Evolutionary conservation across 1,140 invertebrate species (phyloP), one percentile per base, ranked within the genome.

Genomic region (Sycobia sp.): DNA sequence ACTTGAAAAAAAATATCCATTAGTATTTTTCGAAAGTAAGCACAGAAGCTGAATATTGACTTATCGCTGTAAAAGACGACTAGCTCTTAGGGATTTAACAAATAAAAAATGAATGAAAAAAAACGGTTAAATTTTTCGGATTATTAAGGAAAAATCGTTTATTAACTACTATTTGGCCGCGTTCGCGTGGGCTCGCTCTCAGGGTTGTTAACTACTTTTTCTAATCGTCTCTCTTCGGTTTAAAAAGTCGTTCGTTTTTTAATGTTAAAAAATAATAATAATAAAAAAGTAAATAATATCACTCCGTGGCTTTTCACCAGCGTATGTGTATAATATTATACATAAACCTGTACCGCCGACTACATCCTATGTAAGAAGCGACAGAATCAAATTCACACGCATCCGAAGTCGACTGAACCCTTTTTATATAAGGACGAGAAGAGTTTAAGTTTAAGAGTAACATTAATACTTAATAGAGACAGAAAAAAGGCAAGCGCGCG

Each of bases 21-120:
- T 73, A 76, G 67, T 80, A 79, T 77, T 79, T 78, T 74, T 79
- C 73, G 74, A 73, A 76, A 69, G 76, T 69, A 72, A 61, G 67
- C 32, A 69, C 67, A 67, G 50, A 63, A 69, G 65, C 51, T 53
- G n/a, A 59, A 61, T 65, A 67, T 65, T 68, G 70, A 79, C 72
- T 78, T 74, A 76, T 76, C 67, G 72, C 72, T 66, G 64, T 74
- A 76, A 78, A 57, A 73, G 68, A n/a, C n/a, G n/a, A n/a, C n/a
- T 78, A 76, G 75, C 49, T 75, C 62, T 73, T 76, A 77, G 74
- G 53, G 71, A n/a, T n/a, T n/a, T n/a, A n/a, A n/a, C n/a, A n/a
- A n/a, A n/a, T n/a, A n/a, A n/a, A n/a, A n/a, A n/a, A n/a, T n/a
- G n/a, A n/a, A n/a, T n/a, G n/a, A n/a, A n/a, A n/a, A n/a, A n/a